Percentiles rank a stretch among this genome's conserved stretches.
These are phyloP conservation scores for Thinocorus orbignyianus DNA, from an alignment of 2,113 vertebrate genomes.

Conservation along the genomic window DNA sequence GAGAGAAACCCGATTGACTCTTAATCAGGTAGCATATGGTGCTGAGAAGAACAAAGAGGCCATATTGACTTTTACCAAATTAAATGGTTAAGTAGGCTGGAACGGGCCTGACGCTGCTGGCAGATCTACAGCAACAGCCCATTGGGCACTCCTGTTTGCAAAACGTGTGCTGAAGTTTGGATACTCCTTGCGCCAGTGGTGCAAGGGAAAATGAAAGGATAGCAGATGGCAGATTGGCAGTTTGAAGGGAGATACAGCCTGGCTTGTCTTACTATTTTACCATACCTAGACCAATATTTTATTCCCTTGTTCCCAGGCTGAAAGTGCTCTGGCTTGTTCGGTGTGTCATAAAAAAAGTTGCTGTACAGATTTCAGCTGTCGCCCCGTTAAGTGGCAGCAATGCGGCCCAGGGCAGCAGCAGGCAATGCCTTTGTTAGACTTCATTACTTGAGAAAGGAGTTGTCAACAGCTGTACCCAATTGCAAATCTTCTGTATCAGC, in stretches of 20 bases:
- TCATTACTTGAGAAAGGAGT: slow-evolving; percentile 8
- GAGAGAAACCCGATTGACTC: slow-evolving; percentile 25
- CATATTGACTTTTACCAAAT: slow-evolving; percentile 16
- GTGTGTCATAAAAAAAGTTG: background rate
- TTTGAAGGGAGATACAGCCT: background rate
- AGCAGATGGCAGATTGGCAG: slow-evolving; percentile 44
- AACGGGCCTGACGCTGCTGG: background rate
- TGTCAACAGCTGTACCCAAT: slow-evolving; percentile 15
- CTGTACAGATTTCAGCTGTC: background rate
- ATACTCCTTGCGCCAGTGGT: background rate
- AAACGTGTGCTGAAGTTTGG: slow-evolving; percentile 19
- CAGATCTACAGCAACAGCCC: slow-evolving; percentile 16
- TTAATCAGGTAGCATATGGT: slow-evolving; percentile 36
- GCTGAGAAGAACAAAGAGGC: background rate
- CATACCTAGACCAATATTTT: slow-evolving; percentile 28
- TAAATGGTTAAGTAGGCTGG: slow-evolving; percentile 49
- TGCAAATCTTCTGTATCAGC: slow-evolving; percentile 29
- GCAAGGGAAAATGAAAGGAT: background rate
- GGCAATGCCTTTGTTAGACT: background rate
- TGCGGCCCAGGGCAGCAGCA: background rate
- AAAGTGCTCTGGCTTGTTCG: background rate
- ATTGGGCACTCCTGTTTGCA: slow-evolving; percentile 11
- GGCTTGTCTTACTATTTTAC: background rate
- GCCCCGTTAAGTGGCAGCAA: background rate
- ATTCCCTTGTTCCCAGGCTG: slow-evolving; percentile 15